Evolutionary conservation across 2,888 invertebrate species (phyloP).

Genomic region (Gymnosoma rotundatum): DNA sequence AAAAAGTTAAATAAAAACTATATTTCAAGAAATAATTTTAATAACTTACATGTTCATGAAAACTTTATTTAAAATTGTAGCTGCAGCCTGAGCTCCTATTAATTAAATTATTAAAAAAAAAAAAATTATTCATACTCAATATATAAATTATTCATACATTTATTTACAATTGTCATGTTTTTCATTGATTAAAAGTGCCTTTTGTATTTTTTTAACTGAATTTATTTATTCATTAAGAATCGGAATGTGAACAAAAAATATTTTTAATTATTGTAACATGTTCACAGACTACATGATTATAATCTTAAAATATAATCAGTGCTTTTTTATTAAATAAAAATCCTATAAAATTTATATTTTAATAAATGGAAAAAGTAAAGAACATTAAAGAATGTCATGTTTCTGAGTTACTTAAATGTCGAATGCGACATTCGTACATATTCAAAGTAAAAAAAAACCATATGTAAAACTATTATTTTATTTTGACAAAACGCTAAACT

Average conservation of each 20-base stretch:
- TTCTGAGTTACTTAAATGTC: not conserved
- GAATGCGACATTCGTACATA: too few species aligned
- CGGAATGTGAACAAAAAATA: conserved; percentile 40
- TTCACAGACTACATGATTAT: conserved; percentile 32
- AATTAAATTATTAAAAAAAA: conserved; percentile 22
- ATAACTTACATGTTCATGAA: not conserved
- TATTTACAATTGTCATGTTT: conserved; percentile 60
- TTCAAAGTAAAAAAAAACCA: too few species aligned
- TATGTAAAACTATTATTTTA: too few species aligned
- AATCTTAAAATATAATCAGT: conserved; percentile 17
- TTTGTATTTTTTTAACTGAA: conserved; percentile 6
- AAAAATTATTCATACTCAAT: conserved; percentile 33
- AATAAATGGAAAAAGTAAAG: not conserved
- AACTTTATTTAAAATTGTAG: conserved; percentile 29
- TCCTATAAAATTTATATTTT: not conserved
- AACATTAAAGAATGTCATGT: not conserved
- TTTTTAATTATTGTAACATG: conserved; percentile 45
- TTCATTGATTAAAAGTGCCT: conserved; percentile 34
- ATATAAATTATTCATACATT: conserved; percentile 49
- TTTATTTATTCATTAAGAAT: conserved; percentile 51
- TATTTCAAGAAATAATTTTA: too few species aligned
- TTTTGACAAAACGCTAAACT: too few species aligned
- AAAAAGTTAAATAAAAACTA: too few species aligned
- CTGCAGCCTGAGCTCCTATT: conserved; percentile 7
- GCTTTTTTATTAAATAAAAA: not conserved